Conservation (phyloP, 2,888 invertebrate genomes). For the Pinctada fucata region DNA sequence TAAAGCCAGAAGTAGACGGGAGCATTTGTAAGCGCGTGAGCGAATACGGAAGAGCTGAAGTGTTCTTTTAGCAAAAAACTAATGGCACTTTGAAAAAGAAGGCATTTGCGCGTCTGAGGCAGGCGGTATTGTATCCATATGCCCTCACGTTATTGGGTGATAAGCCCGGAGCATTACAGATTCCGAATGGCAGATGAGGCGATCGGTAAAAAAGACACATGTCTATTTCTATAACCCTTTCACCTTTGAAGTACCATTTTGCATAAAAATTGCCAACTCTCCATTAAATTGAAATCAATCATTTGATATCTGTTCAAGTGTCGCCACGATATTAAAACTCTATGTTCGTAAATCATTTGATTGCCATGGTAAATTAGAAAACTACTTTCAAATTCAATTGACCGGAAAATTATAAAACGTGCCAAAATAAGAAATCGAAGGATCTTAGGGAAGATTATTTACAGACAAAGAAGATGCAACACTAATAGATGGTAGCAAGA, state of each 20-base stretch:
- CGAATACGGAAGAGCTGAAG: no score
- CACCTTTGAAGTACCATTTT: constrained; percentile 23
- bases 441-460: constrained; percentile 18
- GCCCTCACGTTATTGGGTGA: constrained; percentile 6
- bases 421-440: constrained; percentile 23
- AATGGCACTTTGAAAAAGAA: neutral
- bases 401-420: constrained; percentile 39
- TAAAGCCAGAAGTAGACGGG: neutral
- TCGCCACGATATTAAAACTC: constrained; percentile 32
- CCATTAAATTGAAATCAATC: constrained; percentile 38
- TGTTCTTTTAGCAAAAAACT: no score
- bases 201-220: constrained; percentile 10
- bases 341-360: constrained; percentile 40
- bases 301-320: constrained; percentile 30
- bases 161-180: neutral
- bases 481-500: no score
- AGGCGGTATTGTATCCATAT: constrained; percentile 7
- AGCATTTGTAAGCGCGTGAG: neutral
- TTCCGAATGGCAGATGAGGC: constrained; percentile 16
- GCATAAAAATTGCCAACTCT: constrained; percentile 37
- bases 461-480: constrained; percentile 19
- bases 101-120: neutral
- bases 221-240: constrained; percentile 9
- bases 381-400: constrained; percentile 39
- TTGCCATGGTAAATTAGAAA: constrained; percentile 38